Conservation (phyloP, 1,140 invertebrate species). For the Aphis gossypii region DNA sequence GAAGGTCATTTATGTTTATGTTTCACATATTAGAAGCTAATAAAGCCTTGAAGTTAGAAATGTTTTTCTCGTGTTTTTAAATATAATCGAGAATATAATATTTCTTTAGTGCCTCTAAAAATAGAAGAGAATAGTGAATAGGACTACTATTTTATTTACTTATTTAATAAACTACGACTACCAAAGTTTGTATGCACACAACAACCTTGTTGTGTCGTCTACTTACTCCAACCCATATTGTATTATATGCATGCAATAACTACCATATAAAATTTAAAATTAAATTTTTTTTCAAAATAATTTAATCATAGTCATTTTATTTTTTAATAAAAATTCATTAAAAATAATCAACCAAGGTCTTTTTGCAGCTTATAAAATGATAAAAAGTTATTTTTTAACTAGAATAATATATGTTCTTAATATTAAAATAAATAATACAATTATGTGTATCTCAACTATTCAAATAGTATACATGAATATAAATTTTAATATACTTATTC, state of each 20-base stretch:
- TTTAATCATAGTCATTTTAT: too few relatives aligned
- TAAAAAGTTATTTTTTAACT: neutral
- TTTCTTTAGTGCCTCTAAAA: neutral
- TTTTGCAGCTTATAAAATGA: neutral
- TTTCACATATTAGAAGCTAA: neutral
- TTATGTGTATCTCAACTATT: neutral
- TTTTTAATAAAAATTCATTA: too few relatives aligned
- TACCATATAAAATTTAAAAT: too few relatives aligned
- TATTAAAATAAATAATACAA: neutral
- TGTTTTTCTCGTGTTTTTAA: neutral
- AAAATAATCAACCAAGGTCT: neutral
- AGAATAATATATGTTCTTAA: neutral
- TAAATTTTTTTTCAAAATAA: too few relatives aligned
- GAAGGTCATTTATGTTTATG: slow-evolving; percentile 26
- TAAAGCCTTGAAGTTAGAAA: neutral
- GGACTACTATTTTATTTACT: neutral
- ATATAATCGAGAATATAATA: neutral
- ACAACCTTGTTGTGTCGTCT: too few relatives aligned
- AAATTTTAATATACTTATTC: neutral
- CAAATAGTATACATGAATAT: neutral
- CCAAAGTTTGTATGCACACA: neutral
- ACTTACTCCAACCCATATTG: neutral
- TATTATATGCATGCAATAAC: neutral
- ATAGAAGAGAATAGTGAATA: neutral
- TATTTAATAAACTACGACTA: too few relatives aligned